Base-by-base conservation (phyloP, 2,797 vertebrate genomes). In the Rhinichthys osculus region DNA sequence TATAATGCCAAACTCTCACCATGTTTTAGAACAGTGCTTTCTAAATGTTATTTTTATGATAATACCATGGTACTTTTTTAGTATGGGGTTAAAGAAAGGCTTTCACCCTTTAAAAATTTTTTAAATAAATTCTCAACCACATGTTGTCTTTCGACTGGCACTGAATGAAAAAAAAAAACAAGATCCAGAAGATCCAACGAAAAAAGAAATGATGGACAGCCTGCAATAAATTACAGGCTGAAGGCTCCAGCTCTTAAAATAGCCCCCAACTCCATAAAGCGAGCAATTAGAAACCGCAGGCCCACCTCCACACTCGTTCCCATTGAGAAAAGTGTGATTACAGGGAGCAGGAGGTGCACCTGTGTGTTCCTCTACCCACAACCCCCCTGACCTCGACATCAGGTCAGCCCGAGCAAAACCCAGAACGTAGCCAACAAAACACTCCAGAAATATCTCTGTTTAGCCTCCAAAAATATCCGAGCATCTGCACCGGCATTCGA, bases 271-370 rank as follows among this genome's bases (percentile, higher is more conserved):
- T 92, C 89, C 67, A 83, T 91, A 92, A 86, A 86, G 84, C 91
- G 92, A 92, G 93, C 93, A 95, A 94, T 94, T 94, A 94, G 89
- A 88, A 85, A 90, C 88, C 88, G 89, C 91, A 87, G 88, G 87
- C 92, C 91, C 92, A 93, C 91, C 91, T 91, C 90, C 91, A 91
- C 92, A 84, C 86, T 88, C 89, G 44, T 88, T 88, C 89, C 89
- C 70, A 88, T 88, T 88, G 90, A 91, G 81, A 87, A 50, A 83
- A 84, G 90, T 85, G 86, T 85, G 86, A 87, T 85, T 87, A 87
- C 67, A 80, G 79, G 86, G 76, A 64, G 83, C 72, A 57, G 50
- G 84, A 78, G 40, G 59, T 66, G 66, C 85, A 85, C 86, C 86
- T 89, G 84, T 80, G 69, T 42, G 67, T 70, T 71, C 81, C 30